These are phyloP conservation scores for Aegithalos caudatus DNA, from an alignment of 2,113 vertebrate genomes.

Conservation along the genomic window DNA sequence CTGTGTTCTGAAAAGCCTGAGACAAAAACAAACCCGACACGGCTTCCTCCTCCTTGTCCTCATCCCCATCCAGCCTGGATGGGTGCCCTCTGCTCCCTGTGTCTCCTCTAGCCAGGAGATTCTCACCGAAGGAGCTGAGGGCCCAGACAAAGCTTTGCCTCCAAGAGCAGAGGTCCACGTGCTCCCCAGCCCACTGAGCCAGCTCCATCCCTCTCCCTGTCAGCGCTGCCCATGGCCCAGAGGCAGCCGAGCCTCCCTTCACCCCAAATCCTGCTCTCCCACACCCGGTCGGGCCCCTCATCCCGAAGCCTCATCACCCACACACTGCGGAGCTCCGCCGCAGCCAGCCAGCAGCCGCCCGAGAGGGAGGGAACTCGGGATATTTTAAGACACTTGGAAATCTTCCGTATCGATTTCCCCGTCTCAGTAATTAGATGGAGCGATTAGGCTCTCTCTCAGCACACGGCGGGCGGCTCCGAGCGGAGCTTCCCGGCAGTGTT, in stretches of 20 bases:
- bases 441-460: neutral
- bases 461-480: neutral
- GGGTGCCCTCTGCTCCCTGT: accelerated
- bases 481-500: neutral
- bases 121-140: no score
- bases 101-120: neutral
- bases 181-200: accelerated
- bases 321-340: neutral
- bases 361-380: neutral
- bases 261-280: neutral
- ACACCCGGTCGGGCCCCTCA: accelerated
- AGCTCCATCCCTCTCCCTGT: neutral
- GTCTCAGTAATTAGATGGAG: neutral
- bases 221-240: accelerated
- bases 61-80: neutral
- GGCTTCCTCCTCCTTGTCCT: neutral
- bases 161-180: neutral
- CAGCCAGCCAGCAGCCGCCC: neutral
- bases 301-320: neutral
- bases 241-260: neutral
- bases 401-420: neutral
- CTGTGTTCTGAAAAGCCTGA: neutral
- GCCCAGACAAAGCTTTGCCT: no score
- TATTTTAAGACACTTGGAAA: neutral
- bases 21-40: neutral